Evolutionary conservation across 2,888 invertebrate species (phyloP).

Genomic region (Pecten maximus): DNA sequence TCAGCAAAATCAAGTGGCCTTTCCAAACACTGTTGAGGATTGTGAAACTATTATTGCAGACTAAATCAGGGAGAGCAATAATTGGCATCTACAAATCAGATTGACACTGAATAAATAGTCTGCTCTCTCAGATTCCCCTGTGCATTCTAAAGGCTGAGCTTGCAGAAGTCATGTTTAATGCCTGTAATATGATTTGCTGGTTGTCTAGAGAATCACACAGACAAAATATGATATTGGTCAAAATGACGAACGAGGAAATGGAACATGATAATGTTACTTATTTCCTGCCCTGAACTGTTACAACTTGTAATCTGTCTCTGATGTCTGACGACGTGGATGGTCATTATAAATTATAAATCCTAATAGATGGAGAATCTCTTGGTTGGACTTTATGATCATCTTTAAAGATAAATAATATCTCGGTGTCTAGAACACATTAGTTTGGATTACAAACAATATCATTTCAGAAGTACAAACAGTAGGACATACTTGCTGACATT

Average conservation of each 20-base stretch:
- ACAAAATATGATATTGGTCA: neutral
- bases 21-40: too few species aligned
- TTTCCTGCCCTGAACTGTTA: neutral
- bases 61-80: too few species aligned
- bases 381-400: neutral
- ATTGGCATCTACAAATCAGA: neutral
- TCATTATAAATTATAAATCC: neutral
- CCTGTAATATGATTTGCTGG: neutral
- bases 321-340: neutral
- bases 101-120: neutral
- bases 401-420: too few species aligned
- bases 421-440: too few species aligned
- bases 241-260: neutral
- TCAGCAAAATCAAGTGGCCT: too few species aligned
- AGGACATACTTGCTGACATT: too few species aligned
- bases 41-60: too few species aligned
- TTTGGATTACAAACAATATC: too few species aligned
- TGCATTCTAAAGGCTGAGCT: neutral
- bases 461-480: too few species aligned
- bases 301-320: neutral
- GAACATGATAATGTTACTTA: neutral
- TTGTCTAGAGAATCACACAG: neutral
- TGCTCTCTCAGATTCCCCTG: neutral
- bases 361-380: neutral
- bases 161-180: neutral